Conservation (phyloP, 2,888 invertebrate genomes). For the Phaonia tiefii region DNA sequence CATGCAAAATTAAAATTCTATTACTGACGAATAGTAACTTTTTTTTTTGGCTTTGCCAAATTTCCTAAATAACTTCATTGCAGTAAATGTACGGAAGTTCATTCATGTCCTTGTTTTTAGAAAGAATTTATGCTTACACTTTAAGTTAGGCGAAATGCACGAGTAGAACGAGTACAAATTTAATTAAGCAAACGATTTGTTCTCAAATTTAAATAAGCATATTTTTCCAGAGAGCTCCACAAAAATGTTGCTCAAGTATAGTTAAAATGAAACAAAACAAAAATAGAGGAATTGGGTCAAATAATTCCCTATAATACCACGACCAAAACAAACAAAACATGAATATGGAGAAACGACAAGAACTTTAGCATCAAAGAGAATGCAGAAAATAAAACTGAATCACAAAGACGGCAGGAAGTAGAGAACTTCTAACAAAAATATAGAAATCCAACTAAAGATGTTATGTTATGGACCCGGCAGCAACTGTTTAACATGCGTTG, state of each 20-base stretch:
- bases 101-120: no score
- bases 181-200: constrained; percentile 12
- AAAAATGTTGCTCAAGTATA: constrained; percentile 4
- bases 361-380: no score
- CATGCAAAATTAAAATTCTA: no score
- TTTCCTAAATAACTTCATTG: no score
- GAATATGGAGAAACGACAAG: no score
- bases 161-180: background rate
- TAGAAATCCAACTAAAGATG: constrained; percentile 21
- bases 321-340: constrained; percentile 9
- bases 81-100: no score
- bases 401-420: constrained; percentile 14
- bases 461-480: constrained; percentile 2
- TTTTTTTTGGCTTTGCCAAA: no score
- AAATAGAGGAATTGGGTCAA: constrained; percentile 18
- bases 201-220: constrained; percentile 11
- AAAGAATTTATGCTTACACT: no score
- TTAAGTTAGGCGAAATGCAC: no score
- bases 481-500: constrained; percentile 33
- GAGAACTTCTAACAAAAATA: constrained; percentile 24
- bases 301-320: constrained; percentile 12
- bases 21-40: no score
- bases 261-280: background rate
- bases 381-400: no score
- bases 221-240: constrained; percentile 17